Base-by-base conservation (phyloP, 2,888 invertebrate genomes). In the Adelognathus sp. region DNA sequence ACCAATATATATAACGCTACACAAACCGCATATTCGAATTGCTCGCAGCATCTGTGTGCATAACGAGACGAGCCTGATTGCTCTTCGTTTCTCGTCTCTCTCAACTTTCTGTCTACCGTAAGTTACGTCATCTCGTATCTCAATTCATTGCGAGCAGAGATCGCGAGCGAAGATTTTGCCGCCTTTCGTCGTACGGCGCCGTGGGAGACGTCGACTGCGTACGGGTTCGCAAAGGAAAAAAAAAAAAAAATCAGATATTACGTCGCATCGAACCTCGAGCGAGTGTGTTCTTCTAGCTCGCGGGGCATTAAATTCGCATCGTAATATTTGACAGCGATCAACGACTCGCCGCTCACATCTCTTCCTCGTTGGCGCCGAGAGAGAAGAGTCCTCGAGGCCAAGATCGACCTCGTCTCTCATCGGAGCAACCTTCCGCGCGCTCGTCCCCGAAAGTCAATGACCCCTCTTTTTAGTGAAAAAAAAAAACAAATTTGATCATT, bases 211-310 rank as follows among this genome's bases (percentile, higher is more conserved):
- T 21, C n/a, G 36, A 33, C 33, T 46, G 31, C 7, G 7, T 63
- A 63, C 44, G 46, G 33, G 31, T 46, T 46, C 41, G 39, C 44
- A 29, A 14, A 16, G 14, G 27, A 39, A 33, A 39, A 14, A 29
- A 14, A 16, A n/a, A 21, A 39, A 33, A 39, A 14, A 61, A 44
- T 33, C 44, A 46, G 63, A 46, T 41, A 41, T 33, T n/a, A 63
- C 21, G 46, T 21, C 11, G 46, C 46, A 11, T 63, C 46, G 21
- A 63, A n/a, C 33, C 31, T n/a, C 7, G 39, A 11, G 18, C 46
- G 44, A 46, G 44, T 18, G 44, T 33, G n/a, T n/a, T n/a, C n/a
- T n/a, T 46, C 63, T 7, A 46, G 63, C 46, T 44, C 46, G 33
- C 54, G 44, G 41, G 11, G n/a, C 31, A 44, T n/a, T 24, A 44